Evolutionary conservation across 2,797 vertebrate genomes (phyloP), one percentile per base, ranked within the genome.

Genomic region (Thaleichthys pacificus): DNA sequence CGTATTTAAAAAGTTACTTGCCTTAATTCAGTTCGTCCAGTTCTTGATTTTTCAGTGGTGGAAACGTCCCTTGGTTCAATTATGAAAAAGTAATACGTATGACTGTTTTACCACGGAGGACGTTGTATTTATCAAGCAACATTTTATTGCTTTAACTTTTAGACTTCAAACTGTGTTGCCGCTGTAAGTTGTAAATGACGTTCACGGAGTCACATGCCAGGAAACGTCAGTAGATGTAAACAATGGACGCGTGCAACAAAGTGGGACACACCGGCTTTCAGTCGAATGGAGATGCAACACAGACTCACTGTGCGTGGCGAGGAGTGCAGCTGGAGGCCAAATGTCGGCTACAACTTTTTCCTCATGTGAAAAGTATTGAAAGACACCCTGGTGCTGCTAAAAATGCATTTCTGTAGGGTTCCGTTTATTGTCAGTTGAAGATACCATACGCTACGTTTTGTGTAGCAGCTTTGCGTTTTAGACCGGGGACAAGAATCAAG

Each of bases 81-180:
- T 28, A 69, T 61, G 21, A n/a, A 61, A 7, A 61, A 47, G 21
- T n/a, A 49, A 64, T 32, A 54, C 15, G 12, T 75, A 58, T 62
- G 69, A 67, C 56, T 6, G 9, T 15, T 72, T 32, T n/a, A 60
- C 63, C 19, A 9, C 32, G 32, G 19, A 66, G 17, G 17, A 17
- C 35, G 69, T 71, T 1, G 35, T 75, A 49, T n/a, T 82, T 84
- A 82, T 79, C 71, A 15, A 22, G 1, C 6, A 21, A 61, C 84
- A 88, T 88, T 79, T 89, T 91, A 89, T 88, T 84, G 77, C 80
- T 1, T 71, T 74, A 56, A 57, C 64, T 79, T 35, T 84, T 82
- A 90, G 86, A 93, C 92, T 93, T 93, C 91, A 93, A 92, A 92
- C 93, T 81, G 19, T 56, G 78, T 81, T 68, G 17, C 47, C 17